Evolutionary conservation across 2,797 vertebrate species (phyloP).

Genomic region (Geotrypetes seraphini): DNA sequence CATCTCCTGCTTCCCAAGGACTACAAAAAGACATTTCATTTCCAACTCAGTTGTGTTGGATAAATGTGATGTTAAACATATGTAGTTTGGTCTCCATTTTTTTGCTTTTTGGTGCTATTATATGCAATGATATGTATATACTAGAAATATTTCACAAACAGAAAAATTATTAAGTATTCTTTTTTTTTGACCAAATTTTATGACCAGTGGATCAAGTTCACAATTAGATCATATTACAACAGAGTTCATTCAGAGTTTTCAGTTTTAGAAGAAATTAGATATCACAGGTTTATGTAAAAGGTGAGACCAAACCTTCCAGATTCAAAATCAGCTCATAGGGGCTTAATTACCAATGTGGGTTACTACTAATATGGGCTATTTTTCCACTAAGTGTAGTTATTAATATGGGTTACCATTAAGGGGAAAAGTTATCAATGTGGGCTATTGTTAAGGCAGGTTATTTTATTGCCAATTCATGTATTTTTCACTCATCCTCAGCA

Average conservation of each 20-base stretch:
- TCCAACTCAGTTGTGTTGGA: slow-evolving; percentile 3
- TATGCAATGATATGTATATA: neutral
- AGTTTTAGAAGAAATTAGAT: too few species aligned
- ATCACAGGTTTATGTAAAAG: slow-evolving; percentile 7
- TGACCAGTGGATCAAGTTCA: neutral
- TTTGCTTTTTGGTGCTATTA: neutral
- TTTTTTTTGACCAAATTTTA: neutral
- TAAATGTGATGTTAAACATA: slow-evolving; percentile 7
- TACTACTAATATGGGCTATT: too few species aligned
- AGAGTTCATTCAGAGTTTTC: slow-evolving; percentile 15
- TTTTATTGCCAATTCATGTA: too few species aligned
- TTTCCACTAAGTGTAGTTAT: too few species aligned
- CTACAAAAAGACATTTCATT: neutral
- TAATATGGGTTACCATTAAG: too few species aligned
- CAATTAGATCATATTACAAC: neutral
- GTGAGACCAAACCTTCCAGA: too few species aligned
- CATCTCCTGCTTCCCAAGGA: slow-evolving; percentile 21
- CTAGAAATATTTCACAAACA: too few species aligned
- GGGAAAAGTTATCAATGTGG: too few species aligned
- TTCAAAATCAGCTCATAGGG: too few species aligned
- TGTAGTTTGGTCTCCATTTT: slow-evolving; percentile 6
- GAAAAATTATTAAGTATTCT: neutral
- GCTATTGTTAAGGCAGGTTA: too few species aligned
- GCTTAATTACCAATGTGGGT: too few species aligned
- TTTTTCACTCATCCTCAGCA: too few species aligned